Conservation (phyloP, 2,888 invertebrate genomes). For the Lycocerus yunnanus region DNA sequence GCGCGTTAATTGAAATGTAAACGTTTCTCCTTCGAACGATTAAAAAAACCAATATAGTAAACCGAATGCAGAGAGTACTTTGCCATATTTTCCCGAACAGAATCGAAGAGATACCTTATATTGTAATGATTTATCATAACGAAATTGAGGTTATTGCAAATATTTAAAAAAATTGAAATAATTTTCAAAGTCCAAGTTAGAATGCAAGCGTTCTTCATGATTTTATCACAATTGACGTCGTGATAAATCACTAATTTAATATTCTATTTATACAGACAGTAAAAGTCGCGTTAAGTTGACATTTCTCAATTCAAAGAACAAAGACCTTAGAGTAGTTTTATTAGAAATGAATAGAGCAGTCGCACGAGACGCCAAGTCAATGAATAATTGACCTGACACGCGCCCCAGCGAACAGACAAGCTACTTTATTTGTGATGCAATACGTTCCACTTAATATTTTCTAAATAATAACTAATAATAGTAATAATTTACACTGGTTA, state of each 20-base stretch:
- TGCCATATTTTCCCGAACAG: too few species aligned
- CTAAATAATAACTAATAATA: constrained; percentile 2
- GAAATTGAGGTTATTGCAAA: too few species aligned
- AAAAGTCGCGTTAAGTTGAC: constrained; percentile 11
- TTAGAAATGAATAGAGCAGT: constrained; percentile 23
- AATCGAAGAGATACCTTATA: too few species aligned
- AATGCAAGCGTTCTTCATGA: neutral
- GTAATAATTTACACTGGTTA: constrained; percentile 1
- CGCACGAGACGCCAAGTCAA: constrained; percentile 28
- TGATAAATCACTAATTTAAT: neutral
- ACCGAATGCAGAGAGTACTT: neutral
- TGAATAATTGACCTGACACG: constrained; percentile 31
- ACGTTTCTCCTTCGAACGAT: neutral
- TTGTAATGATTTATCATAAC: too few species aligned
- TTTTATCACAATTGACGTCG: neutral
- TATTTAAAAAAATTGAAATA: neutral
- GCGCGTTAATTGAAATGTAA: neutral
- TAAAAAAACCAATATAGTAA: neutral
- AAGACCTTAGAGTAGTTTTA: constrained; percentile 25
- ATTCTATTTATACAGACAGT: neutral
- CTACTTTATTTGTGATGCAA: constrained; percentile 28
- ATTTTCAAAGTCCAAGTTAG: neutral
- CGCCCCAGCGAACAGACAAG: constrained; percentile 16
- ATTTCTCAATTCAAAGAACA: constrained; percentile 14
- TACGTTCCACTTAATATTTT: constrained; percentile 24